Evolutionary conservation across 2,113 vertebrate genomes (phyloP).

Genomic region (Aleadryas rufinucha): DNA sequence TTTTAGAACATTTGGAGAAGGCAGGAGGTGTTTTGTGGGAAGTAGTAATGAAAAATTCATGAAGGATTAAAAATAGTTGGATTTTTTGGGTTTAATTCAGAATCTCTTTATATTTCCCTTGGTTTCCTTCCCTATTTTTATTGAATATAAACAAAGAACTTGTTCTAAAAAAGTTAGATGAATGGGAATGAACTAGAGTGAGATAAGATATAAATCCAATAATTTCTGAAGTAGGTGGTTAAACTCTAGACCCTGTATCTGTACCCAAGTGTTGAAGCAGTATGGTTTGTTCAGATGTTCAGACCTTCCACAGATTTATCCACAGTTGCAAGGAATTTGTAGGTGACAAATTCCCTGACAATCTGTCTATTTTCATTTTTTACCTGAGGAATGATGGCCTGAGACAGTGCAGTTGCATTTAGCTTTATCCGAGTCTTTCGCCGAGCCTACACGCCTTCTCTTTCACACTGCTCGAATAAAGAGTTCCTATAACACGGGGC

Average conservation of each 20-base stretch:
- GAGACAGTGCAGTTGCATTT: not conserved
- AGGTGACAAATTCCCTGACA: not conserved
- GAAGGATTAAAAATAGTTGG: slow-evolving; percentile 68
- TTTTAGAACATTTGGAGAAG: slow-evolving; percentile 69
- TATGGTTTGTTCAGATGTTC: not conserved
- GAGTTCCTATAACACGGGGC: not conserved
- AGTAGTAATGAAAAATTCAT: slow-evolving; percentile 70
- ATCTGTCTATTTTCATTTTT: not conserved
- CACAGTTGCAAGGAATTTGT: not conserved
- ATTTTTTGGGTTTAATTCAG: slow-evolving; percentile 61
- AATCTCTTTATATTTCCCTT: slow-evolving; percentile 59
- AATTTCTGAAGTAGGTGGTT: not conserved
- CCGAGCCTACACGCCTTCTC: not conserved
- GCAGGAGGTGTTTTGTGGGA: slow-evolving; percentile 72
- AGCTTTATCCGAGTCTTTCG: not conserved
- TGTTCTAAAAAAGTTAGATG: slow-evolving; percentile 44
- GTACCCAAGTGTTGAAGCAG: not conserved
- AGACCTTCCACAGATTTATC: not conserved
- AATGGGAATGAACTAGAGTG: slow-evolving; percentile 23
- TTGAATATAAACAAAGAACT: slow-evolving; percentile 57
- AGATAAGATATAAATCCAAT: not conserved
- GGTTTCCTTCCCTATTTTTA: slow-evolving; percentile 58
- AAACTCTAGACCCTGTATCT: not conserved
- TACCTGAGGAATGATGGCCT: not conserved
- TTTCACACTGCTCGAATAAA: not conserved